Conservation (phyloP, 2,888 invertebrate species). For the Mantis religiosa region DNA sequence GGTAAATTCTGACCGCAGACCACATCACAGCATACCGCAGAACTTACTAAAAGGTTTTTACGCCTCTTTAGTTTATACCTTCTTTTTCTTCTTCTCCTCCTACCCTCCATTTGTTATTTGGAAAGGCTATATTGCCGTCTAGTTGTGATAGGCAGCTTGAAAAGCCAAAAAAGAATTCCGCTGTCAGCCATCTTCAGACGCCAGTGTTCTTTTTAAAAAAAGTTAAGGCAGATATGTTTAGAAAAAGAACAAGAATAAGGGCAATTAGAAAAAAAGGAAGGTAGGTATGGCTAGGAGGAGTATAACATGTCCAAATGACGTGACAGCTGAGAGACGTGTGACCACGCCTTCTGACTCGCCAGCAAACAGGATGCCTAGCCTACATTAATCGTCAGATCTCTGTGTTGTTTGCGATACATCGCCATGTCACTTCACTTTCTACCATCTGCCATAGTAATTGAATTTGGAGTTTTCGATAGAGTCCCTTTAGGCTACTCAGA, state of each 20-base stretch:
- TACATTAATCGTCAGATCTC: neutral
- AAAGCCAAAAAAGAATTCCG: neutral
- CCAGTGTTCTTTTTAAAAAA: neutral
- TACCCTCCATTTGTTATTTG: neutral
- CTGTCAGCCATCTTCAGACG: neutral
- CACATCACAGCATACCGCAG: neutral
- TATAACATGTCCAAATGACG: neutral
- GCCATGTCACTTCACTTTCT: neutral
- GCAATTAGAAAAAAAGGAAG: neutral
- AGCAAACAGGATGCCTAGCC: neutral
- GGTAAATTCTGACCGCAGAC: neutral
- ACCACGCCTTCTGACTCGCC: constrained; percentile 4
- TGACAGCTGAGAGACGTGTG: constrained; percentile 13
- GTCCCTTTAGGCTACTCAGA: neutral
- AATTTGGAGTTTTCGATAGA: neutral
- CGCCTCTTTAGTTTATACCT: neutral
- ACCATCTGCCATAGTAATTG: neutral
- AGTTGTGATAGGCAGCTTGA: neutral
- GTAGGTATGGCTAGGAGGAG: neutral
- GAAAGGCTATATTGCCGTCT: neutral
- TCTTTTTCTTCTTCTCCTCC: neutral
- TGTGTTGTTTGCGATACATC: neutral
- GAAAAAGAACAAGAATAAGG: neutral
- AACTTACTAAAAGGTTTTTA: neutral
- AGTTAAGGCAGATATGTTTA: neutral